phyloP scores from a whole-genome alignment of 2,113 vertebrate genomes.

The Stictonetta naevosa region DNA sequence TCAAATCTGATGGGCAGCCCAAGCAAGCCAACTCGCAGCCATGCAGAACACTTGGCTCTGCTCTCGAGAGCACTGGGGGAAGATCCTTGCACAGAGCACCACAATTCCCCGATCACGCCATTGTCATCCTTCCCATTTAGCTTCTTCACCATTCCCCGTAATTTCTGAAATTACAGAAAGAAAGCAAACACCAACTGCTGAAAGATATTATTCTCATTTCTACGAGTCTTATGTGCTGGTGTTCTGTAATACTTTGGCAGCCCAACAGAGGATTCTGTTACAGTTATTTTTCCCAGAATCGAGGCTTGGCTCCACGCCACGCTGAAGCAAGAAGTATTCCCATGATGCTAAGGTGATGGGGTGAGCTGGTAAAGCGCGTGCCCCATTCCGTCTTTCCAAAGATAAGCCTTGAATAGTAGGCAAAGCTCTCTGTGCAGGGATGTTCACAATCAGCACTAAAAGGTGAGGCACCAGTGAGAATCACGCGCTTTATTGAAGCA shows the following conservation, averaged over 20 bases:
- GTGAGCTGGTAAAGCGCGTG: not conserved
- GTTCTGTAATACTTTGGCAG: not conserved
- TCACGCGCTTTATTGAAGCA: not conserved
- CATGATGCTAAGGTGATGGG: not conserved
- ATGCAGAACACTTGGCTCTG: not conserved
- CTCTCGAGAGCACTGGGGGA: not conserved
- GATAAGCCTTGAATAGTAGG: not conserved
- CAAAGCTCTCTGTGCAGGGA: fast-evolving
- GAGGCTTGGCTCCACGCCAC: not conserved
- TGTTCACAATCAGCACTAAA: not conserved
- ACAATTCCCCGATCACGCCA: not conserved
- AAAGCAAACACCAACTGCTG: not conserved
- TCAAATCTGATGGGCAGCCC: not conserved
- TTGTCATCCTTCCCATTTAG: not conserved
- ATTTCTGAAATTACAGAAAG: not conserved
- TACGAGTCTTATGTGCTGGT: not conserved
- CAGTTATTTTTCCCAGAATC: not conserved
- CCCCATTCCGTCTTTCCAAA: not conserved
- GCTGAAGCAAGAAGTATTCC: not conserved
- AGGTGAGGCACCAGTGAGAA: not conserved
- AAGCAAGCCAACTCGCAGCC: not conserved
- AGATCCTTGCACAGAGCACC: not conserved
- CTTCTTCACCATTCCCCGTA: not conserved
- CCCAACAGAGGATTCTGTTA: not conserved
- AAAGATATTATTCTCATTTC: not conserved